These are phyloP conservation scores for Sinhomidia bicolor DNA, from an alignment of 2,888 invertebrate species.

Conservation along the genomic window DNA sequence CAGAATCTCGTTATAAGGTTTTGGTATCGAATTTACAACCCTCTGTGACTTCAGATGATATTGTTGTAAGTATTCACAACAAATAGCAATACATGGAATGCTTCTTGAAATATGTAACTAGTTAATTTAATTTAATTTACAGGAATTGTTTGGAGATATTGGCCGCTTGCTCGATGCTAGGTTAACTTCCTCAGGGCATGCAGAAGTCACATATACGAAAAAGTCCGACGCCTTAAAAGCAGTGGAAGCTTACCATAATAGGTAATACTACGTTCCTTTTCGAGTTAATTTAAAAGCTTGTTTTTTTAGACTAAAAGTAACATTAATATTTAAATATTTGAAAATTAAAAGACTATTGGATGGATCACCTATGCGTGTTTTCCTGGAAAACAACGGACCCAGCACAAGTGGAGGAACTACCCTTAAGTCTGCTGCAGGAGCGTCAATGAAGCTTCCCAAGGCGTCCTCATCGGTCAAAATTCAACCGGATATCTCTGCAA, in stretches of 20 bases:
- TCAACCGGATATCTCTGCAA: constrained; percentile 87
- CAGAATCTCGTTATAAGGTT: constrained; percentile 87
- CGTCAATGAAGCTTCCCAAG: constrained; percentile 82
- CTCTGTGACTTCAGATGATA: constrained; percentile 94
- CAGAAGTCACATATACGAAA: constrained; percentile 94
- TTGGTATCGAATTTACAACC: constrained; percentile 94
- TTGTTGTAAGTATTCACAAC: constrained; percentile 87
- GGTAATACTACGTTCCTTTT: constrained; percentile 83
- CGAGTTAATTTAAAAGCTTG: neutral
- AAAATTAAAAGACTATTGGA: constrained; percentile 84
- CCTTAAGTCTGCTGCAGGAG: constrained; percentile 79
- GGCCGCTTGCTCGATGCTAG: constrained; percentile 92
- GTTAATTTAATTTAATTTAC: neutral
- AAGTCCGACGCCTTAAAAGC: constrained; percentile 94
- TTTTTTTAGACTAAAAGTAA: neutral
- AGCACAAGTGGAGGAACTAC: constrained; percentile 69
- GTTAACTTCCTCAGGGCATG: constrained; percentile 92
- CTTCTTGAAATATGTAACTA: too few relatives aligned
- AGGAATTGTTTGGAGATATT: constrained; percentile 97
- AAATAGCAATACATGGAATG: too few relatives aligned
- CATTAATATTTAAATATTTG: neutral
- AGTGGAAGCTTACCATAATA: constrained; percentile 95
- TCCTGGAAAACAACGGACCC: constrained; percentile 88
- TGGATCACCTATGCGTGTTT: constrained; percentile 96
- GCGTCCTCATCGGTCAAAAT: constrained; percentile 82